These are phyloP conservation scores for Rhizoglyphus robini DNA, from an alignment of 1,140 invertebrate genomes.

Conservation along the genomic window DNA sequence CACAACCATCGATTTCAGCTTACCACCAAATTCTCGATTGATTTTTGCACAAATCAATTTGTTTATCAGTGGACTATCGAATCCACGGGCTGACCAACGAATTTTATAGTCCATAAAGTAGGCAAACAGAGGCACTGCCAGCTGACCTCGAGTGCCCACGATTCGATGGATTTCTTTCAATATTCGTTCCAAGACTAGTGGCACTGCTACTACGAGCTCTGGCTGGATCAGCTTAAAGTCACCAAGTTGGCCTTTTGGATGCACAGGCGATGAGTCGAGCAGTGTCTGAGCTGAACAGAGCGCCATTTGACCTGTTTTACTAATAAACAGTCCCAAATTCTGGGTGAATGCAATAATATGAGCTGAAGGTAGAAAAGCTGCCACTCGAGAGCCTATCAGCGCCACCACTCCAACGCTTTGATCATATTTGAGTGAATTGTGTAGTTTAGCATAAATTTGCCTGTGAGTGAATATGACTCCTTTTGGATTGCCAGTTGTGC, in stretches of 20 bases:
- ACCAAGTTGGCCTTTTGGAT: conserved; percentile 7
- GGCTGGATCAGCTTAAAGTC: conserved; percentile 57
- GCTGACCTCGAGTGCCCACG: conserved; percentile 53
- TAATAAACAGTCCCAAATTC: conserved; percentile 44
- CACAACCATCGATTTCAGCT: conserved; percentile 38
- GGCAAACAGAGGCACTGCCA: conserved; percentile 24
- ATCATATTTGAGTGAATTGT: conserved; percentile 47
- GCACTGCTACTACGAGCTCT: conserved; percentile 85
- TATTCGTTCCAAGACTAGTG: conserved; percentile 85
- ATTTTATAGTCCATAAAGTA: conserved; percentile 21
- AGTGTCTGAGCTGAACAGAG: conserved; percentile 89
- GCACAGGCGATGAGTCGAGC: conserved; percentile 54
- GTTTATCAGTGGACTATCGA: conserved; percentile 22
- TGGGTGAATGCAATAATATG: conserved; percentile 25
- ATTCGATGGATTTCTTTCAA: conserved; percentile 89
- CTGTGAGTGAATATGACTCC: conserved; percentile 56
- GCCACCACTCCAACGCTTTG: conserved; percentile 65
- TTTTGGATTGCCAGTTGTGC: conserved; percentile 80
- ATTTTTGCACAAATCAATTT: conserved; percentile 19
- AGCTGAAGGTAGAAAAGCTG: conserved; percentile 11
- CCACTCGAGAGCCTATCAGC: conserved; percentile 45
- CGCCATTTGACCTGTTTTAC: conserved; percentile 77
- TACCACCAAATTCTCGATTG: conserved; percentile 12
- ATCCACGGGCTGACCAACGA: background rate
- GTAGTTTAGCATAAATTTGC: conserved; percentile 75